Conservation (phyloP, 2,113 vertebrate species). For the Sorex fumeus region DNA sequence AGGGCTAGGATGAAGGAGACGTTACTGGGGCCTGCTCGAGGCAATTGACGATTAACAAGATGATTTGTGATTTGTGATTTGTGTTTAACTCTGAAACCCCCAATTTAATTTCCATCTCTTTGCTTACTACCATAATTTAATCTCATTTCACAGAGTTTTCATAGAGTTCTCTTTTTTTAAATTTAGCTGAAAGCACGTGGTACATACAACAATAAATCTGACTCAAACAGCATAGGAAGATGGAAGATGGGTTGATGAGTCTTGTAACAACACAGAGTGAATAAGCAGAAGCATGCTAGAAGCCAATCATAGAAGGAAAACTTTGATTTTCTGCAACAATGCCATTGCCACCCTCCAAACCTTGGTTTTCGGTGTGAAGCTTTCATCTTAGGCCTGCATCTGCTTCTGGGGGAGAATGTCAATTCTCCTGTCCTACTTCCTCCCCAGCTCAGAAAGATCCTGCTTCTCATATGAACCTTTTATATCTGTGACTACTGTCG, state of each 20-base stretch:
- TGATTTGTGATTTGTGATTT: no score
- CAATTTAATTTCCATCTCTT: neutral
- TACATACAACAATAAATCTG: slow-evolving; percentile 66
- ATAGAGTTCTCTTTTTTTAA: slow-evolving; percentile 40
- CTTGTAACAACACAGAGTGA: no score
- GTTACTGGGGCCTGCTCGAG: no score
- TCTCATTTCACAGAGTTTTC: slow-evolving; percentile 60
- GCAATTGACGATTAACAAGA: no score
- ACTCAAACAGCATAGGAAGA: no score
- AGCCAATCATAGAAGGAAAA: neutral
- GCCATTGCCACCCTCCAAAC: no score
- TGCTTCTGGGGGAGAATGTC: accelerated
- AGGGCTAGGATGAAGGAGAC: no score
- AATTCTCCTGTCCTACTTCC: neutral
- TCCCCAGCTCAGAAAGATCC: neutral
- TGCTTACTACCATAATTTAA: slow-evolving; percentile 2
- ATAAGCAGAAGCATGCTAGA: no score
- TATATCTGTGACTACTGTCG: no score
- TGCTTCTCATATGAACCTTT: neutral
- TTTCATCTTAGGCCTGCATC: neutral
- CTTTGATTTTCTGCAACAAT: neutral
- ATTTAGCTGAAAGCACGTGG: slow-evolving; percentile 38
- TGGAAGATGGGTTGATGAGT: no score
- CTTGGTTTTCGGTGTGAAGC: neutral
- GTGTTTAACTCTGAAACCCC: neutral